Percentiles rank a stretch among this genome's conserved stretches.
phyloP scores from a whole-genome alignment of 2,797 vertebrate genomes.

The Rachycentron canadum region DNA sequence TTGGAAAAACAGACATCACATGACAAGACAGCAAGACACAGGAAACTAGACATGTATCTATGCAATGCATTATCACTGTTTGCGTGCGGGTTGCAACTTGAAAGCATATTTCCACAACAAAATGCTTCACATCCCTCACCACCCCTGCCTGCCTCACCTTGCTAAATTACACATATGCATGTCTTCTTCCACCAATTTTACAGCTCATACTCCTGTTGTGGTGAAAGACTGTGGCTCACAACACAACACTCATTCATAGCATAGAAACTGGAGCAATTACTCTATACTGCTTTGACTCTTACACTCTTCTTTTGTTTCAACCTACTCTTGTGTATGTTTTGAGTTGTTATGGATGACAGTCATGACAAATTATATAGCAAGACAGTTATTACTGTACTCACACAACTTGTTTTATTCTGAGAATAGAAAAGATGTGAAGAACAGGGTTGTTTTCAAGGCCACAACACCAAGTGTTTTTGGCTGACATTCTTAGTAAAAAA shows the following conservation, averaged over 20 bases:
- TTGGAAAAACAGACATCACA: conserved; percentile 61
- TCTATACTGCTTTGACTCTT: not conserved
- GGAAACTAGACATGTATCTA: conserved; percentile 52
- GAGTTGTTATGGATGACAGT: not conserved
- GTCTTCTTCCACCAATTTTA: conserved; percentile 36
- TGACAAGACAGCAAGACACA: conserved; percentile 61
- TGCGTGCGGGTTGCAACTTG: conserved; percentile 32
- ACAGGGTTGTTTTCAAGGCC: conserved; percentile 40
- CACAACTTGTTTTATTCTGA: conserved; percentile 62
- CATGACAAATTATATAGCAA: conserved; percentile 9
- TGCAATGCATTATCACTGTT: conserved; percentile 43
- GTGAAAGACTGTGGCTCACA: conserved; percentile 20
- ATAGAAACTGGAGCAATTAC: not conserved
- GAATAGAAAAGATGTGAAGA: conserved; percentile 40
- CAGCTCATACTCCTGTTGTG: not conserved
- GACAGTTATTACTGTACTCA: conserved; percentile 47
- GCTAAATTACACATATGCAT: conserved; percentile 39
- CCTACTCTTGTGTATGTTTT: not conserved
- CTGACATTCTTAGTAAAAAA: conserved; percentile 25
- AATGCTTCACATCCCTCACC: conserved; percentile 46
- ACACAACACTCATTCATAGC: not conserved
- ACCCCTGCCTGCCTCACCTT: conserved; percentile 39
- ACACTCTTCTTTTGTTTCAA: no score
- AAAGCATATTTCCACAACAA: conserved; percentile 61
- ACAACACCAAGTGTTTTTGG: conserved; percentile 20